A percentile compares a stretch with the other conserved stretches of the same genome.
These are phyloP conservation scores for Micrasema minimum DNA, from an alignment of 1,140 invertebrate genomes.

Conservation along the genomic window DNA sequence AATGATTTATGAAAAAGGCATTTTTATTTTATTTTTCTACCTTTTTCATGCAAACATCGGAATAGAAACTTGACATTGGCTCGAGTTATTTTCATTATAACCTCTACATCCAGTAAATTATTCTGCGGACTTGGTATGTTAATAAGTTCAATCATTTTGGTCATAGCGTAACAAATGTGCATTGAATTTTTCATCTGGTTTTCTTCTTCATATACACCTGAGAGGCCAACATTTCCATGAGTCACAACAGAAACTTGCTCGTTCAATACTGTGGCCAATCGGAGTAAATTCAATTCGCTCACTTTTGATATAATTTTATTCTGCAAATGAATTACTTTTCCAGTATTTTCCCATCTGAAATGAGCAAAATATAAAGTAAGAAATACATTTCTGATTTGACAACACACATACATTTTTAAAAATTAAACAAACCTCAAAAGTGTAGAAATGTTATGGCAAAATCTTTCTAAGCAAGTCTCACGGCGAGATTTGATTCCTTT, in stretches of 20 bases:
- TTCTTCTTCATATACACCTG: conserved; percentile 1
- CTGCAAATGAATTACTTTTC: conserved; percentile 57
- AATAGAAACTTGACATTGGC: conserved; percentile 82
- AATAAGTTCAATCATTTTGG: conserved; percentile 51
- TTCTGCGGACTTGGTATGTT: conserved; percentile 54
- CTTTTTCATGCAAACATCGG: conserved; percentile 74
- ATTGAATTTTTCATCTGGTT: conserved; percentile 51
- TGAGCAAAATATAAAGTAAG: too few species aligned
- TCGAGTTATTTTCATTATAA: conserved; percentile 72
- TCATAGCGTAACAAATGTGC: conserved; percentile 61
- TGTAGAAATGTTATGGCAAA: conserved; percentile 62
- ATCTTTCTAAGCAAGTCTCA: conserved; percentile 62
- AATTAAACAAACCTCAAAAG: conserved; percentile 59
- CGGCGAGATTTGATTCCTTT: conserved; percentile 16
- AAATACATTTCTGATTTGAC: not conserved
- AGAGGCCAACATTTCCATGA: conserved; percentile 1
- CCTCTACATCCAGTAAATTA: conserved; percentile 61
- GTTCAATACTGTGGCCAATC: conserved; percentile 57
- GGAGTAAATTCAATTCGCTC: conserved; percentile 57
- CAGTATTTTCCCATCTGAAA: conserved; percentile 61
- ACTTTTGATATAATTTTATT: conserved; percentile 58
- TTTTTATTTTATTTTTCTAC: conserved; percentile 57
- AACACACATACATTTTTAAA: not conserved
- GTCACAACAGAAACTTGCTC: conserved; percentile 54
- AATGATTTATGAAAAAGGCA: not conserved